These are phyloP conservation scores for Anadara kagoshimensis DNA, from an alignment of 1,140 invertebrate species.

Conservation along the genomic window DNA sequence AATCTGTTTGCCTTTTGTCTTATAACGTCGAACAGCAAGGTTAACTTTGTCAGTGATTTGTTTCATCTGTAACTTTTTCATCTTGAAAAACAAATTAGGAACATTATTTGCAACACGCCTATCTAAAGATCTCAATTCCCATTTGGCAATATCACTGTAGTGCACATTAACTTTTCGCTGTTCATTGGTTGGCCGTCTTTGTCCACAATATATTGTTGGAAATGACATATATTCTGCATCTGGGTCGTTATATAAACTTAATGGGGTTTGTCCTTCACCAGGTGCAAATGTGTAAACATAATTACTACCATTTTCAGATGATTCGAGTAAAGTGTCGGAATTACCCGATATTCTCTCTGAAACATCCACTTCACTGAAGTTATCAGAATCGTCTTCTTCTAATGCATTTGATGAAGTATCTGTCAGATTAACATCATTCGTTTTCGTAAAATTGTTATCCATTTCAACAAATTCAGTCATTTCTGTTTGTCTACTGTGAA, in stretches of 20 bases:
- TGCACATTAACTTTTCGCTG: slow-evolving; percentile 31
- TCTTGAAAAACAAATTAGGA: slow-evolving; percentile 50
- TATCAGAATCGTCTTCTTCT: slow-evolving; percentile 1
- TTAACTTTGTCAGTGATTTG: slow-evolving; percentile 38
- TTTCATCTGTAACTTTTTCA: slow-evolving; percentile 46
- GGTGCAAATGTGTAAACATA: slow-evolving; percentile 34
- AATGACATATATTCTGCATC: slow-evolving; percentile 42
- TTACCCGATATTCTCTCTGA: slow-evolving; percentile 11
- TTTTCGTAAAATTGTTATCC: slow-evolving; percentile 6
- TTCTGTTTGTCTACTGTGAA: slow-evolving; percentile 8
- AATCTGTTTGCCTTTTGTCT: slow-evolving; percentile 29
- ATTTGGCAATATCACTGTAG: slow-evolving; percentile 41
- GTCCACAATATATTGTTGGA: slow-evolving; percentile 47
- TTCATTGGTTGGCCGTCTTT: slow-evolving; percentile 28
- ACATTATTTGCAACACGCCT: slow-evolving; percentile 38
- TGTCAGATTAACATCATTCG: slow-evolving; percentile 1
- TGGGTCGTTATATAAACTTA: slow-evolving; percentile 38
- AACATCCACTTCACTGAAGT: slow-evolving; percentile 28
- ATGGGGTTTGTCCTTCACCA: slow-evolving; percentile 34
- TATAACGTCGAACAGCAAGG: slow-evolving; percentile 39
- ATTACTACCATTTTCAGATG: slow-evolving; percentile 4
- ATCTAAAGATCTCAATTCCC: slow-evolving; percentile 40
- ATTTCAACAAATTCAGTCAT: not conserved
- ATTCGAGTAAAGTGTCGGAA: slow-evolving; percentile 30
- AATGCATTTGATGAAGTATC: slow-evolving; percentile 1